These are phyloP conservation scores for Acanthosoma haemorrhoidale DNA, from an alignment of 2,888 invertebrate species.

Conservation along the genomic window DNA sequence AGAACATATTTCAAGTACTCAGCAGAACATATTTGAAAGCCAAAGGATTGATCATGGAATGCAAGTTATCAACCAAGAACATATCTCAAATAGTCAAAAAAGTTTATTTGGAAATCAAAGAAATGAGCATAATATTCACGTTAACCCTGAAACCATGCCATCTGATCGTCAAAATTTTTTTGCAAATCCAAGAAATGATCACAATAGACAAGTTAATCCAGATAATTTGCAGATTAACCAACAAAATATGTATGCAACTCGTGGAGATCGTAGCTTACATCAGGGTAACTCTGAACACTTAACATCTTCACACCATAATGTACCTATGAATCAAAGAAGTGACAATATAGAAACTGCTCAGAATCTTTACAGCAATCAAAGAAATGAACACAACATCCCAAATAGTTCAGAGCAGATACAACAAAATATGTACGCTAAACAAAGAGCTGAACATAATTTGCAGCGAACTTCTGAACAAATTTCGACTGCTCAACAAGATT, in stretches of 20 bases:
- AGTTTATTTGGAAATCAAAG: conserved; percentile 26
- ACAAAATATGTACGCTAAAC: background rate
- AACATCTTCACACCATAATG: background rate
- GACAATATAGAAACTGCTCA: background rate
- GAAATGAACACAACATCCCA: background rate
- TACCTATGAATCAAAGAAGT: background rate
- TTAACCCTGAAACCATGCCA: background rate
- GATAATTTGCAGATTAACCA: conserved; percentile 8
- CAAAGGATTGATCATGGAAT: conserved; percentile 12
- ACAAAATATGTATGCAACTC: background rate
- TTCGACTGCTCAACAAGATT: background rate
- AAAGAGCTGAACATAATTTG: background rate
- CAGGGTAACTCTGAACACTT: background rate
- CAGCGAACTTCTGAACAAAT: background rate
- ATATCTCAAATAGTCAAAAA: conserved; percentile 21
- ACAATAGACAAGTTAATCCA: background rate
- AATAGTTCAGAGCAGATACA: background rate
- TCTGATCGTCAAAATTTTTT: conserved; percentile 15
- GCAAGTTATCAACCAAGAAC: background rate
- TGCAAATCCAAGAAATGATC: conserved; percentile 4
- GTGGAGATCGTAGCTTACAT: background rate
- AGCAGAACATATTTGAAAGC: conserved; percentile 18
- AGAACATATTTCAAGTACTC: conserved; percentile 16
- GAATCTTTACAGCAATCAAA: background rate
- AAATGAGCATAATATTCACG: background rate